Conservation (phyloP, 2,888 invertebrate genomes). For the Calliopum simillimum region DNA sequence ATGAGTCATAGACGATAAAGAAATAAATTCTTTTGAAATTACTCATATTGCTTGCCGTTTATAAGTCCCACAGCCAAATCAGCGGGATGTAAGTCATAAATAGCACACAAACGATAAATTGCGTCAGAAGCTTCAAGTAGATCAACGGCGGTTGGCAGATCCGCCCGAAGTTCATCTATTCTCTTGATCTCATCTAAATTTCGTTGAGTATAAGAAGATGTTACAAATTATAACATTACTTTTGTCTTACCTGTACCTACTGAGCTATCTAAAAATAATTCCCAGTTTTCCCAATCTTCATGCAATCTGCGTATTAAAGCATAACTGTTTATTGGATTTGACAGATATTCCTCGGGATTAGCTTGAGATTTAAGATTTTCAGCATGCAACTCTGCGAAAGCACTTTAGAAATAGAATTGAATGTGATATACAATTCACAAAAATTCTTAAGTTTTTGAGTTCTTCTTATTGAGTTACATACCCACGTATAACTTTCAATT, state of each 20-base stretch:
- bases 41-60: conserved; percentile 51
- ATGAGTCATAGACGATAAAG: too few relatives aligned
- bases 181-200: conserved; percentile 30
- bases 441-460: background rate
- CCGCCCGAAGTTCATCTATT: conserved; percentile 14
- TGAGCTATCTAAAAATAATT: conserved; percentile 35
- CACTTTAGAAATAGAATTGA: conserved; percentile 30
- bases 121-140: conserved; percentile 84
- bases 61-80: conserved; percentile 69
- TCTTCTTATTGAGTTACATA: conserved; percentile 18
- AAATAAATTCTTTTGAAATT: background rate
- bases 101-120: conserved; percentile 77
- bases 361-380: conserved; percentile 30
- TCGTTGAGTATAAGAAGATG: background rate
- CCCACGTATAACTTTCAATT: conserved; percentile 42
- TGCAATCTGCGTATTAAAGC: conserved; percentile 43
- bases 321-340: conserved; percentile 43
- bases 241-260: conserved; percentile 39
- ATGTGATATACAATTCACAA: background rate
- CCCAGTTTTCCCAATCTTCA: conserved; percentile 45
- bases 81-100: conserved; percentile 70
- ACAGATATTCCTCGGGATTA: conserved; percentile 40
- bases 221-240: background rate
- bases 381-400: conserved; percentile 36
- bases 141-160: conserved; percentile 79